phyloP scores from a whole-genome alignment of 1,140 invertebrate genomes.

The Cotesia vestalis region DNA sequence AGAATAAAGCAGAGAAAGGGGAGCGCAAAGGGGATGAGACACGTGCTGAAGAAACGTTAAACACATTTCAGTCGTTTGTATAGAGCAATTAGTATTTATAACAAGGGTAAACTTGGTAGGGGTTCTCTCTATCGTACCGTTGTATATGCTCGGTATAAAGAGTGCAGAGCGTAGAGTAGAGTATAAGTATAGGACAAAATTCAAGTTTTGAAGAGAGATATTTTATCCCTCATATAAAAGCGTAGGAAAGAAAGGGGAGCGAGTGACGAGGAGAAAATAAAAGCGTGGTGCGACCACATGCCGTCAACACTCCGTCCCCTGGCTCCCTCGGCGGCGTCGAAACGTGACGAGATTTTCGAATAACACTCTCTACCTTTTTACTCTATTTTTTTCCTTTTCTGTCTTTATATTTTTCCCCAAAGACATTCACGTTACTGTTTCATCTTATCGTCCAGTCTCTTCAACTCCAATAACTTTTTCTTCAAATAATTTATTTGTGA shows the following conservation, averaged over 20 bases:
- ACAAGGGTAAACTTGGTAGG: slow-evolving; percentile 47
- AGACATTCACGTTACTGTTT: too few relatives aligned
- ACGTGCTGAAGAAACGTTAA: slow-evolving; percentile 55
- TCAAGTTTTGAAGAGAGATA: slow-evolving; percentile 10
- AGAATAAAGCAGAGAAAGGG: slow-evolving; percentile 9
- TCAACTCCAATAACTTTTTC: neutral
- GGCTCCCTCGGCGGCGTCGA: slow-evolving; percentile 43
- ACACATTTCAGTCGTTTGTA: slow-evolving; percentile 55
- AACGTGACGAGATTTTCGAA: slow-evolving; percentile 56
- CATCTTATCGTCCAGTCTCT: neutral
- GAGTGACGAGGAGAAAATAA: slow-evolving; percentile 30
- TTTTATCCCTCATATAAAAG: slow-evolving; percentile 27
- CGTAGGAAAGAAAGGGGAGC: slow-evolving; percentile 28
- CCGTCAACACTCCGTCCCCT: slow-evolving; percentile 49
- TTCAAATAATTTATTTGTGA: neutral
- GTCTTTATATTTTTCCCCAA: slow-evolving; percentile 6
- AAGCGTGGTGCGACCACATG: slow-evolving; percentile 53
- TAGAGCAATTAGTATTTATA: slow-evolving; percentile 61
- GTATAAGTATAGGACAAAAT: slow-evolving; percentile 27
- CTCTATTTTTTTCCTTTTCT: slow-evolving; percentile 31
- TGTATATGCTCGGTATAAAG: neutral
- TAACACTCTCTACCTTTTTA: slow-evolving; percentile 34
- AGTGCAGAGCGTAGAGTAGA: slow-evolving; percentile 16
- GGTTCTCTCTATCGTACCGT: slow-evolving; percentile 21
- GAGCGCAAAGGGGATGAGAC: slow-evolving; percentile 25